Percentiles rank a stretch among this genome's conserved stretches.
These are phyloP conservation scores for Loxodonta africana DNA, from an alignment of 2,113 vertebrate species.

Conservation along the genomic window DNA sequence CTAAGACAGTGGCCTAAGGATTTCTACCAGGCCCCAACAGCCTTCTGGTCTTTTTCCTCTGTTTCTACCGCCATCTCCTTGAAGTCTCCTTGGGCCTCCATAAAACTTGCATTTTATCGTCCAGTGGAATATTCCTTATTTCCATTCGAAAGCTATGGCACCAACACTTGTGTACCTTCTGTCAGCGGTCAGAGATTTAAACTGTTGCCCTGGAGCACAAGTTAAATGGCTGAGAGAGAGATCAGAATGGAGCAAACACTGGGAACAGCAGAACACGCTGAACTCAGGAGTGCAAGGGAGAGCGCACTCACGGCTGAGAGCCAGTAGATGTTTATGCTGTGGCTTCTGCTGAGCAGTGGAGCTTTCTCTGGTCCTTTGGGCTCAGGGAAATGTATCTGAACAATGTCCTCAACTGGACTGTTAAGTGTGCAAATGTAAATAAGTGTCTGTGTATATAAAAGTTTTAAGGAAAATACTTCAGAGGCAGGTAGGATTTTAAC, in stretches of 20 bases:
- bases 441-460: not conserved
- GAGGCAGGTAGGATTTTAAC: not conserved
- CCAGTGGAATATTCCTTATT: not conserved
- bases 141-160: too few species aligned
- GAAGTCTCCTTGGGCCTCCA: not conserved
- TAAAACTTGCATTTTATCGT: not conserved
- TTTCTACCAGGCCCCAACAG: not conserved
- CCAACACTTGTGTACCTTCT: not conserved
- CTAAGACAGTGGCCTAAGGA: not conserved
- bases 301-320: accelerated
- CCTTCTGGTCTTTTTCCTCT: not conserved
- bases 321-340: not conserved
- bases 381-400: not conserved
- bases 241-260: not conserved
- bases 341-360: not conserved
- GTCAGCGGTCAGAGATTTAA: not conserved
- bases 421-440: not conserved
- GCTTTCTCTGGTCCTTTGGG: not conserved
- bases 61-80: not conserved
- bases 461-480: constrained; percentile 27
- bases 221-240: not conserved
- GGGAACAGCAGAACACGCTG: accelerated
- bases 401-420: not conserved
- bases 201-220: not conserved
- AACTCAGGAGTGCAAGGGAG: not conserved